Conservation (phyloP, 2,113 vertebrate genomes). For the Leiothrix lutea region DNA sequence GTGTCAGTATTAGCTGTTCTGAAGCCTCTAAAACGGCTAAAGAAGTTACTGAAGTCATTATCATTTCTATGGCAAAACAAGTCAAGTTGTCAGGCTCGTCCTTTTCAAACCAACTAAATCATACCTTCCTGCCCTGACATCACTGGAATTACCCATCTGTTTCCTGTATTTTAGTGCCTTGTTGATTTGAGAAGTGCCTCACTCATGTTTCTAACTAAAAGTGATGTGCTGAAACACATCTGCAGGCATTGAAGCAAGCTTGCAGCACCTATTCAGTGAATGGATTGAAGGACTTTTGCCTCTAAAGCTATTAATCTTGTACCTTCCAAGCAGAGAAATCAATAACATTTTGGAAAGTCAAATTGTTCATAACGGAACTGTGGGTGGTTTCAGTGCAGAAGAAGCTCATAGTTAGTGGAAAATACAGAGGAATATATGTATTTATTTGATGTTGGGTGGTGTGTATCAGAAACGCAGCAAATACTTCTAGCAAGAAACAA, state of each 20-base stretch:
- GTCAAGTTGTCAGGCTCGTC: neutral
- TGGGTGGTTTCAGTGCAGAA: neutral
- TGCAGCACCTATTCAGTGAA: neutral
- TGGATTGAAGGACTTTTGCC: slow-evolving; percentile 23
- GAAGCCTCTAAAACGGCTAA: neutral
- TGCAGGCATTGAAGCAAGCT: neutral
- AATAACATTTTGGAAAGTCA: slow-evolving; percentile 36
- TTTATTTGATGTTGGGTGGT: neutral
- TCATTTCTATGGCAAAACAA: neutral
- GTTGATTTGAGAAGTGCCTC: slow-evolving; percentile 23
- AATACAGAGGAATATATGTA: neutral
- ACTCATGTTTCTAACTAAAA: neutral
- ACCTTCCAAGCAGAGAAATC: slow-evolving; percentile 23
- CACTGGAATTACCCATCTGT: slow-evolving; percentile 16
- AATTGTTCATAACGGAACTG: slow-evolving; percentile 16
- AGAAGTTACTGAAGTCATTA: neutral
- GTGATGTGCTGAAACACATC: neutral
- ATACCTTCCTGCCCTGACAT: slow-evolving; percentile 23
- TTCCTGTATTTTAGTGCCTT: slow-evolving; percentile 52
- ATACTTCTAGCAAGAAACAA: neutral
- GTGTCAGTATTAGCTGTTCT: neutral
- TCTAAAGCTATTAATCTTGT: slow-evolving; percentile 20
- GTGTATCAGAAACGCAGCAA: neutral
- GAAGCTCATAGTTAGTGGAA: neutral
- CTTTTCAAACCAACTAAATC: slow-evolving; percentile 13